A percentile compares a stretch with the other conserved stretches of the same genome.
phyloP scores from a whole-genome alignment of 2,888 invertebrate species.

The Digitonthophagus gazella region DNA sequence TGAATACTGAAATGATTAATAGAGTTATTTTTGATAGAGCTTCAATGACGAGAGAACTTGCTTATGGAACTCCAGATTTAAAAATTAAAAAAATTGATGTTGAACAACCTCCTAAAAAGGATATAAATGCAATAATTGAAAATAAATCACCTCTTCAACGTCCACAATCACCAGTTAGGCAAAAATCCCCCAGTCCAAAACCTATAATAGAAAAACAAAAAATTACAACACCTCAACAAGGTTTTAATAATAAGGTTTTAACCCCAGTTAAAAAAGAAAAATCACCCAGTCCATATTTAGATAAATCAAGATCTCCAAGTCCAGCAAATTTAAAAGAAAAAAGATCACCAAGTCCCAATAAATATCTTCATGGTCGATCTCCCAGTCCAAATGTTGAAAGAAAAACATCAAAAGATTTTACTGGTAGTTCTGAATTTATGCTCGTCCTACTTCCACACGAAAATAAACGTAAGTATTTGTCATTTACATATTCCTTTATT shows the following conservation, averaged over 20 bases:
- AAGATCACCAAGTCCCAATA: conserved; percentile 36
- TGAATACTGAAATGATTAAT: conserved; percentile 37
- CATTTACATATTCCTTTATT: background rate
- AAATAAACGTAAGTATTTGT: conserved; percentile 40
- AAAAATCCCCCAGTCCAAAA: conserved; percentile 23
- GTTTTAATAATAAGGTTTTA: no score
- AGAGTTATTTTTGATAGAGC: conserved; percentile 52
- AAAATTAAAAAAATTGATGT: conserved; percentile 38
- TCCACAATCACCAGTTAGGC: conserved; percentile 2
- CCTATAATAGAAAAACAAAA: conserved; percentile 20
- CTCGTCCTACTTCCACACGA: conserved; percentile 60
- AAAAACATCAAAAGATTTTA: conserved; percentile 47
- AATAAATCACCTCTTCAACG: background rate
- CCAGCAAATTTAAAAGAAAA: conserved; percentile 28
- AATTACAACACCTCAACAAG: no score
- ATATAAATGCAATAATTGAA: conserved; percentile 6
- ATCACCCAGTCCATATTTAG: conserved; percentile 26
- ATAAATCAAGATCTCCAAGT: conserved; percentile 26
- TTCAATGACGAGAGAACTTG: conserved; percentile 54
- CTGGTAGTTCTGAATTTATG: conserved; percentile 79
- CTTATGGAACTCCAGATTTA: conserved; percentile 55
- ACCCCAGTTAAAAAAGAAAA: conserved; percentile 15
- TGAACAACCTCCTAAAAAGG: conserved; percentile 23
- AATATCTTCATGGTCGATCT: conserved; percentile 26
- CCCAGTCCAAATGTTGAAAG: conserved; percentile 33